Evolutionary conservation across 2,888 invertebrate genomes (phyloP).

Genomic region (Drosophila mettleri): DNA sequence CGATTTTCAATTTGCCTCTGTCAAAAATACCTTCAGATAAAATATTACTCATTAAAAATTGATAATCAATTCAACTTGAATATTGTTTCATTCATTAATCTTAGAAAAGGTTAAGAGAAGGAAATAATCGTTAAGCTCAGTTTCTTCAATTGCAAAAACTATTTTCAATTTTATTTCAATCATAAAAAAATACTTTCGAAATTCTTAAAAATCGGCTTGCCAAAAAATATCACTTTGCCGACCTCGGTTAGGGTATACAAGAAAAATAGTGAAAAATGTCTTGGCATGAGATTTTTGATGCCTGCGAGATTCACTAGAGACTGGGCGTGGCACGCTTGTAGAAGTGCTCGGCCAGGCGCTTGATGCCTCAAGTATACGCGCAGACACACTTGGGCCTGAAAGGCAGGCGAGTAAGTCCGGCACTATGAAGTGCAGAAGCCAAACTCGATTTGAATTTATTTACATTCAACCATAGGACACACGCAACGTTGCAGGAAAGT

Average conservation of each 20-base stretch:
- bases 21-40: no score
- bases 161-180: not conserved
- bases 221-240: no score
- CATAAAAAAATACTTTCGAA: no score
- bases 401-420: slow-evolving; percentile 6
- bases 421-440: slow-evolving; percentile 46
- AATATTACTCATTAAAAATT: not conserved
- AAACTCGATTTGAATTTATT: slow-evolving; percentile 61
- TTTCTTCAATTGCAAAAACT: not conserved
- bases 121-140: not conserved
- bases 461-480: slow-evolving; percentile 40
- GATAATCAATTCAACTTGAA: no score
- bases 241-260: slow-evolving; percentile 16
- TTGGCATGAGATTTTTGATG: slow-evolving; percentile 21
- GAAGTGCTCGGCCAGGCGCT: slow-evolving; percentile 16
- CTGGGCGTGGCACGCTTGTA: slow-evolving; percentile 16
- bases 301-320: slow-evolving; percentile 7
- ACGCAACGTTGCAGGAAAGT: slow-evolving; percentile 30
- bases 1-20: no score
- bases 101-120: no score
- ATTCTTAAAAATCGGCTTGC: no score
- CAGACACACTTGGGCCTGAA: slow-evolving; percentile 25
- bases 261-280: slow-evolving; percentile 21
- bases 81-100: not conserved
- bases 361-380: slow-evolving; percentile 51